phyloP scores from a whole-genome alignment of 2,888 invertebrate species.

The Dastarcus helophoroides region DNA sequence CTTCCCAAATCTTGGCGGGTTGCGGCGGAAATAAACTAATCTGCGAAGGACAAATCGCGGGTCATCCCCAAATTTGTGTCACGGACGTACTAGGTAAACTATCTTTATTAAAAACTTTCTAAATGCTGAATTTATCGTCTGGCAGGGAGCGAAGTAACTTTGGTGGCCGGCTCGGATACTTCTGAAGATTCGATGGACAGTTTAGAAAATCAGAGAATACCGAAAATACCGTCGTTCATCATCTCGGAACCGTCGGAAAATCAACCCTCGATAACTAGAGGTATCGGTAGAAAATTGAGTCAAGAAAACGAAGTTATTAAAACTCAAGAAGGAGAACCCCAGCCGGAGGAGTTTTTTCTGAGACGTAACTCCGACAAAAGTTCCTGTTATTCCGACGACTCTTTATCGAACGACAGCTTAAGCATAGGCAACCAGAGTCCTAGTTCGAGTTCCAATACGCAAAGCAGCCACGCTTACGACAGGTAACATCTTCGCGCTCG shows the following conservation, averaged over 20 bases:
- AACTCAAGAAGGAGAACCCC: conserved; percentile 10
- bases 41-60: conserved; percentile 7
- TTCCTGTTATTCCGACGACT: conserved; percentile 60
- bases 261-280: conserved; percentile 70
- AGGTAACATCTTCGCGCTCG: too few relatives aligned
- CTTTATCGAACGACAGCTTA: conserved; percentile 53
- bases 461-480: conserved; percentile 30
- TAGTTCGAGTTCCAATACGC: conserved; percentile 34
- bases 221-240: conserved; percentile 49
- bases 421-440: conserved; percentile 35
- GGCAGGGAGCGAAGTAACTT: conserved; percentile 69
- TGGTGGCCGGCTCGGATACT: conserved; percentile 62
- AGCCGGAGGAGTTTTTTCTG: conserved; percentile 38
- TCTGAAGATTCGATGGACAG: conserved; percentile 63
- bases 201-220: conserved; percentile 44
- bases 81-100: conserved; percentile 72
- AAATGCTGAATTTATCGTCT: not conserved
- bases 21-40: conserved; percentile 16
- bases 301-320: conserved; percentile 43
- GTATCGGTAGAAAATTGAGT: conserved; percentile 49
- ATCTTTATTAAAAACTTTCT: not conserved
- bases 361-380: conserved; percentile 59
- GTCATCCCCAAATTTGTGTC: conserved; percentile 78
- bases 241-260: conserved; percentile 64
- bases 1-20: conserved; percentile 31